A percentile compares a stretch with the other conserved stretches of the same genome.
Conservation (phyloP, 2,797 vertebrate species). For the Scomberomorus guttatus region DNA sequence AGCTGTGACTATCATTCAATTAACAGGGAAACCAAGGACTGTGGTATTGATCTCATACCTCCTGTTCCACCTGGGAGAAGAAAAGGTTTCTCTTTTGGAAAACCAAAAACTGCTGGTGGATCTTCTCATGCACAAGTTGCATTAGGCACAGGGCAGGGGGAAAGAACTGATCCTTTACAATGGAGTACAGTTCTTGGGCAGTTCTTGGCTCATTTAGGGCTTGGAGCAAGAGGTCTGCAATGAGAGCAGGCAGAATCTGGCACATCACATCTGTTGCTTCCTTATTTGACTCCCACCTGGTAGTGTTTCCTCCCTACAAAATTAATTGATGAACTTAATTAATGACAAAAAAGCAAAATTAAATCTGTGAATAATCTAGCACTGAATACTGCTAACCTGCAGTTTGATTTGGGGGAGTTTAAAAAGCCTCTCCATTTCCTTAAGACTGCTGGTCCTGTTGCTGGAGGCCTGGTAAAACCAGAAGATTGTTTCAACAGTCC, state of each 20-base stretch:
- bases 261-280: slow-evolving; percentile 22
- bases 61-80: slow-evolving; percentile 39
- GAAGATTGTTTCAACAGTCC: no score
- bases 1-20: neutral
- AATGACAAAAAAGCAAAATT: slow-evolving; percentile 20
- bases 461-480: slow-evolving; percentile 8
- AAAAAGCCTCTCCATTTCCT: slow-evolving; percentile 25
- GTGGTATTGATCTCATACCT: slow-evolving; percentile 22
- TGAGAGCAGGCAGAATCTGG: neutral
- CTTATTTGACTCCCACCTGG: slow-evolving; percentile 28
- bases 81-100: slow-evolving; percentile 40
- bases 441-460: slow-evolving; percentile 36
- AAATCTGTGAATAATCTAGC: slow-evolving; percentile 6
- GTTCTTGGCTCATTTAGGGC: slow-evolving; percentile 17
- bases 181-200: slow-evolving; percentile 14
- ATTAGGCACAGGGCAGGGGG: slow-evolving; percentile 11
- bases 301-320: no score
- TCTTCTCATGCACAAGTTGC: slow-evolving; percentile 46
- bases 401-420: slow-evolving; percentile 39
- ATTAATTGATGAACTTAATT: slow-evolving; percentile 4
- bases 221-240: neutral
- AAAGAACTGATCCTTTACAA: slow-evolving; percentile 22
- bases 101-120: slow-evolving; percentile 21
- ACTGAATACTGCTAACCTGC: slow-evolving; percentile 21
- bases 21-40: slow-evolving; percentile 32